Evolutionary conservation across 2,113 vertebrate species (phyloP), one percentile per base, ranked within the genome.

Genomic region (Petrocephalus zakoni): DNA sequence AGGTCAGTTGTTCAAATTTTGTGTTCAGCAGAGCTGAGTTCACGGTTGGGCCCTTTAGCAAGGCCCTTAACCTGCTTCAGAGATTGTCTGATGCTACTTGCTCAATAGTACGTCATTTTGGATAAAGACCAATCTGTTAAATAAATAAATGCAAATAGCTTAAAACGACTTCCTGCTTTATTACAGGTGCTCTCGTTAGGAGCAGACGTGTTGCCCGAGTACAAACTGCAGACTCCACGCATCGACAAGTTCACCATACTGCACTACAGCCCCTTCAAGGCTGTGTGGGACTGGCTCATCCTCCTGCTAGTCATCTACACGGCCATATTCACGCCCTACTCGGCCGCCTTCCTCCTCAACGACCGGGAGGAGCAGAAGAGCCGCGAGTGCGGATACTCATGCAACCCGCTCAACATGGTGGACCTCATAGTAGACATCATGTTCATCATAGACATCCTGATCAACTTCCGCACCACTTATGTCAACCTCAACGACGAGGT

Each of bases 391-490:
- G 98, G 98, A 91, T 99, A 99, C 93, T 99, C 98, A 82, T 99
- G 98, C 95, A 99, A 96, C 92, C 98, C 98, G 37, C 94, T 99
- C 83, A 99, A 99, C 92, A 96, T 99, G 17, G 98, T 99, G 92
- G 98, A 99, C 94, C 95, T 99, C 93, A 99, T 99, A 82, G 98
- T 99, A 96, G 98, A 99, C 94, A 99, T 99, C 93, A 99, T 99
- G 98, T 99, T 99, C 94, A 98, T 99, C 93, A 98, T 99, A 91
- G 98, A 99, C 95, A 99, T 99, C 94, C 97, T 99, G 90, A 99
- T 99, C 93, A 99, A 99, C 96, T 99, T 99, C 95, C 96, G 98
- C 95, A 99, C 98, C 91, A 99, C 98, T 1, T 99, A 99, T 61
- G 98, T 99, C 83, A 99, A 99, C 94, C 93, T 95, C 89, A 99